These are phyloP conservation scores for Macrosoma leucophasiata DNA, from an alignment of 2,888 invertebrate species.

Conservation along the genomic window DNA sequence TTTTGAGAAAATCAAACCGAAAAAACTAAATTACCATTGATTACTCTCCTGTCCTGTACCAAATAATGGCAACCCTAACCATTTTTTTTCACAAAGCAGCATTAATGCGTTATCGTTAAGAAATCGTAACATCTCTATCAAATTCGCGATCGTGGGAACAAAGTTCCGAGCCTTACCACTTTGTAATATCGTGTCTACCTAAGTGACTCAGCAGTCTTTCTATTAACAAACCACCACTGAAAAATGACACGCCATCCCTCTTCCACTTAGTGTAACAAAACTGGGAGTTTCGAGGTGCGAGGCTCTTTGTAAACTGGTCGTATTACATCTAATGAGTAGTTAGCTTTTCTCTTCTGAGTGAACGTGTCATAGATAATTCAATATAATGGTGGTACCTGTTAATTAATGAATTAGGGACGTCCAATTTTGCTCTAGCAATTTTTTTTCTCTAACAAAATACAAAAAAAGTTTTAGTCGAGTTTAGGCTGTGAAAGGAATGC, in stretches of 20 bases:
- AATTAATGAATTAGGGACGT: conserved; percentile 68
- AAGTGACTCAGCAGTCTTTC: conserved; percentile 57
- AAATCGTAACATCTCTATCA: conserved; percentile 42
- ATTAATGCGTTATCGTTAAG: conserved; percentile 27
- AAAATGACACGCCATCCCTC: conserved; percentile 26
- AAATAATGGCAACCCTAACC: no score
- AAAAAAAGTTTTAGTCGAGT: conserved; percentile 9
- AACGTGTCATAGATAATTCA: conserved; percentile 72
- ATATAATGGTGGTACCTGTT: conserved; percentile 61
- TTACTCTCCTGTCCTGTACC: no score
- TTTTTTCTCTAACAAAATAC: no score
- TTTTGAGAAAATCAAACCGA: no score
- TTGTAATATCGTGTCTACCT: conserved; percentile 42
- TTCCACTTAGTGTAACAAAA: conserved; percentile 3
- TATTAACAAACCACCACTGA: conserved; percentile 37
- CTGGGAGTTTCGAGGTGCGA: not conserved
- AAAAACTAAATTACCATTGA: no score
- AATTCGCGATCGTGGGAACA: conserved; percentile 71
- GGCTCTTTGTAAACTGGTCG: conserved; percentile 38
- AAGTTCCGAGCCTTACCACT: conserved; percentile 41
- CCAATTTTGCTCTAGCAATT: conserved; percentile 11
- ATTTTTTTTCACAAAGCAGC: no score
- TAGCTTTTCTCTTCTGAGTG: conserved; percentile 63
- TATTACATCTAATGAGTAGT: conserved; percentile 59
- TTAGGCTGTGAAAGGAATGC: no score